phyloP scores from a whole-genome alignment of 2,888 invertebrate species.

The Ctenicera cuprea region DNA sequence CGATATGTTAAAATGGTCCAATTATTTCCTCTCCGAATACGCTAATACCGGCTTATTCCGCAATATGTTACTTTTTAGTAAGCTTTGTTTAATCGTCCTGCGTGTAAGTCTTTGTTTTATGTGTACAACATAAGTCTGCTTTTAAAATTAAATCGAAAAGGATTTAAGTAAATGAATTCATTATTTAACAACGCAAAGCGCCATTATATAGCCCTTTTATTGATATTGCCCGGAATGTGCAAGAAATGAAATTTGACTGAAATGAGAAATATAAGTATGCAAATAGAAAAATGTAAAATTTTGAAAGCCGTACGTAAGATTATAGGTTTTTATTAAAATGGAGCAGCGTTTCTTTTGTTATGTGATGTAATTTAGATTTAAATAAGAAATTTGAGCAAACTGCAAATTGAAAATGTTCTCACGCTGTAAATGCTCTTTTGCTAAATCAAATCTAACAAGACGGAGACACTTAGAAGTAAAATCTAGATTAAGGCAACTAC shows the following conservation, averaged over 20 bases:
- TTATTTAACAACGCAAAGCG: slow-evolving; percentile 19
- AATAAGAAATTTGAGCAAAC: slow-evolving; percentile 20
- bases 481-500: neutral
- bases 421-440: slow-evolving; percentile 22
- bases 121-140: slow-evolving; percentile 34
- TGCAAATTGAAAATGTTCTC: slow-evolving; percentile 25
- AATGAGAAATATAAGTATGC: slow-evolving; percentile 31
- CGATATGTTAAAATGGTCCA: slow-evolving; percentile 62
- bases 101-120: slow-evolving; percentile 47
- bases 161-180: slow-evolving; percentile 32
- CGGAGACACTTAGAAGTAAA: neutral
- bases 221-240: slow-evolving; percentile 14
- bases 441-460: slow-evolving; percentile 31
- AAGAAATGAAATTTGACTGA: neutral
- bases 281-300: slow-evolving; percentile 28
- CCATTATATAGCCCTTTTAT: slow-evolving; percentile 31
- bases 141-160: slow-evolving; percentile 36
- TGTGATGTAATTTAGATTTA: slow-evolving; percentile 22
- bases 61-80: slow-evolving; percentile 60
- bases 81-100: slow-evolving; percentile 51
- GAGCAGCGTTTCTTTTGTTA: slow-evolving; percentile 22
- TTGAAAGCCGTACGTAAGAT: slow-evolving; percentile 12
- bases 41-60: slow-evolving; percentile 61
- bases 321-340: slow-evolving; percentile 18
- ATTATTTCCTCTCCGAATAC: slow-evolving; percentile 62